Evolutionary conservation across 1,140 invertebrate genomes (phyloP).

Genomic region (Brachionus manjavacas): DNA sequence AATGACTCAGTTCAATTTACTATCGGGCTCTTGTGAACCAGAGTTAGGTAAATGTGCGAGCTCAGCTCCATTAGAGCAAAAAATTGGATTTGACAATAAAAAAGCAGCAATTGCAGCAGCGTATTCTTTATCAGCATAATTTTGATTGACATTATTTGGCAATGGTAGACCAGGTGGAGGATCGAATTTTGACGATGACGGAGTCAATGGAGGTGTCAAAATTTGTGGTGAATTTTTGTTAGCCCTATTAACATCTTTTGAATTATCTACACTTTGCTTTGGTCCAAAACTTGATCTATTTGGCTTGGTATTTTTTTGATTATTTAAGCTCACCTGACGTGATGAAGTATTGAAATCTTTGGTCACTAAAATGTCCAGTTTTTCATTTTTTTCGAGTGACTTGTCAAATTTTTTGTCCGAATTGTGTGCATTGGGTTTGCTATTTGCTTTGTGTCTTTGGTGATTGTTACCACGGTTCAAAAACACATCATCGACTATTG

Average conservation of each 20-base stretch:
- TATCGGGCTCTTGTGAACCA: not conserved
- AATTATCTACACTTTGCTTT: not conserved
- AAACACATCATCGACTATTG: conserved; percentile 21
- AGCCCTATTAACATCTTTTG: not conserved
- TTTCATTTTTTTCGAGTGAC: not conserved
- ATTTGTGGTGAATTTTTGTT: not conserved
- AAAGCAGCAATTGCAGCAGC: conserved; percentile 8
- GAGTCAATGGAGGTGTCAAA: not conserved
- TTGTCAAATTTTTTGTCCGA: not conserved
- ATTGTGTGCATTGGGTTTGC: not conserved
- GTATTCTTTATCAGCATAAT: conserved; percentile 18
- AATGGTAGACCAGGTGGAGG: not conserved
- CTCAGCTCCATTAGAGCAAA: not conserved
- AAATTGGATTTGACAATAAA: not conserved
- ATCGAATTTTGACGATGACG: not conserved
- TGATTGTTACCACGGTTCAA: not conserved
- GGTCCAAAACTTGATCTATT: not conserved
- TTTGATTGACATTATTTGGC: not conserved
- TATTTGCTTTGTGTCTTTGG: not conserved
- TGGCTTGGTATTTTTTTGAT: not conserved
- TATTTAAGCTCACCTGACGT: not conserved
- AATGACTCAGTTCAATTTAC: not conserved
- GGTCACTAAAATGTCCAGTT: not conserved
- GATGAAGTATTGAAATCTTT: not conserved
- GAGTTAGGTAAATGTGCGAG: not conserved